These are phyloP conservation scores for Caloenas nicobarica DNA, from an alignment of 2,113 vertebrate genomes.

Conservation along the genomic window DNA sequence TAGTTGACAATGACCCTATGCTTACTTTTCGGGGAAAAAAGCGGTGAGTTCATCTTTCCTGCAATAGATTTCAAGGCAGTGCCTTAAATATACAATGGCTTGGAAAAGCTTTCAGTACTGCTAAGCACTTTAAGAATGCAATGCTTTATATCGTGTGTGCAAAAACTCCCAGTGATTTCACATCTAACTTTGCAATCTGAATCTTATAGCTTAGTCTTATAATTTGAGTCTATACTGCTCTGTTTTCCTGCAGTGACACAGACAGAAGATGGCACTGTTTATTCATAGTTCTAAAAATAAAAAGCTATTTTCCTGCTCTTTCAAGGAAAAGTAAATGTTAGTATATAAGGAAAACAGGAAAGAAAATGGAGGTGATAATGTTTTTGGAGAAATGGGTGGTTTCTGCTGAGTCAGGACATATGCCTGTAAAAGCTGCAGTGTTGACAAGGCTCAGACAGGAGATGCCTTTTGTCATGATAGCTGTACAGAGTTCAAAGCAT, in stretches of 20 bases:
- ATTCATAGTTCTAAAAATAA: constrained; percentile 45
- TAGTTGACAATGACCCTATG: not conserved
- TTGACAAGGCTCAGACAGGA: not conserved
- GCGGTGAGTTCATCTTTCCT: not conserved
- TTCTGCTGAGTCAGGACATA: not conserved
- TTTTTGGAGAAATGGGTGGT: constrained; percentile 4
- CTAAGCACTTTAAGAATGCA: not conserved
- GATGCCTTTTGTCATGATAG: not conserved
- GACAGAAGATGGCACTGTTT: constrained; percentile 78
- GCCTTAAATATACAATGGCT: not conserved
- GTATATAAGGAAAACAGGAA: not conserved
- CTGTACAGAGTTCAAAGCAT: not conserved
- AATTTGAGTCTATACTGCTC: not conserved
- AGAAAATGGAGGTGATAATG: constrained; percentile 21
- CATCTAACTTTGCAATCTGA: not conserved
- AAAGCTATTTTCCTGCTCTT: not conserved
- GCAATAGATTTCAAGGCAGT: constrained; percentile 14
- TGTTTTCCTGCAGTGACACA: constrained; percentile 28
- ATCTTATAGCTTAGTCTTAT: not conserved
- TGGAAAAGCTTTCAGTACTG: not conserved
- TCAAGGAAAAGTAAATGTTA: constrained; percentile 3
- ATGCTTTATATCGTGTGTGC: not conserved
- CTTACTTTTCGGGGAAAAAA: not conserved
- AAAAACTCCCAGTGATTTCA: not conserved
- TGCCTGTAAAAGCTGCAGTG: not conserved